Conservation (phyloP, 2,113 vertebrate species). For the Salminus brasiliensis region DNA sequence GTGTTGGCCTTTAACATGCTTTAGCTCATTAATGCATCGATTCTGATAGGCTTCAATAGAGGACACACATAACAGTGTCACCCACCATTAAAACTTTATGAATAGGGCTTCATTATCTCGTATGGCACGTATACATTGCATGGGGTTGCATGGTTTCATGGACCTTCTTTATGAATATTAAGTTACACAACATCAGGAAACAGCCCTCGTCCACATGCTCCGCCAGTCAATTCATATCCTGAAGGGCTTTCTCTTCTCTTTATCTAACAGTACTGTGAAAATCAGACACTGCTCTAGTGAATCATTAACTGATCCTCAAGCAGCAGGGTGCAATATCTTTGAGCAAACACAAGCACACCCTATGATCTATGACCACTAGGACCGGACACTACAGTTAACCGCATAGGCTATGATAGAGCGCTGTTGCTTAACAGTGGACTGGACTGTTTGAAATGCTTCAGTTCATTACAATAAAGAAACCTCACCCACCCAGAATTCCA, state of each 20-base stretch:
- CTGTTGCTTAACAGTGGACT: background rate
- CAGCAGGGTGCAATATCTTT: background rate
- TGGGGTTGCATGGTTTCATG: background rate
- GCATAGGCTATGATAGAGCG: background rate
- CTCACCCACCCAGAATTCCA: conserved; percentile 2
- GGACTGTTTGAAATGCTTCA: background rate
- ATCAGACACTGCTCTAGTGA: conserved; percentile 42
- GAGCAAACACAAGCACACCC: conserved; percentile 18
- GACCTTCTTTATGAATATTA: background rate
- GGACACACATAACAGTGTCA: no score
- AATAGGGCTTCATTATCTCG: no score
- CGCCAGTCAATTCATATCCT: background rate
- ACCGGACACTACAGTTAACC: background rate
- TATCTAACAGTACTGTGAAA: conserved; percentile 3
- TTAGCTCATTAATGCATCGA: no score
- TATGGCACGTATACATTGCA: conserved; percentile 3
- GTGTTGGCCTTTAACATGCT: no score
- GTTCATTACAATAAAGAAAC: background rate
- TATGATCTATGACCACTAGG: background rate
- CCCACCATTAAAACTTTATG: no score
- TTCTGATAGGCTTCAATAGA: no score
- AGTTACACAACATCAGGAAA: background rate
- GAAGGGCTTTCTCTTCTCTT: background rate
- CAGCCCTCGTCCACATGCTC: background rate
- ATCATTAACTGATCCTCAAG: conserved; percentile 47